A percentile compares a stretch with the other conserved stretches of the same genome.
These are phyloP conservation scores for Sinocyclocheilus rhinocerous DNA, from an alignment of 2,113 vertebrate species.

Conservation along the genomic window DNA sequence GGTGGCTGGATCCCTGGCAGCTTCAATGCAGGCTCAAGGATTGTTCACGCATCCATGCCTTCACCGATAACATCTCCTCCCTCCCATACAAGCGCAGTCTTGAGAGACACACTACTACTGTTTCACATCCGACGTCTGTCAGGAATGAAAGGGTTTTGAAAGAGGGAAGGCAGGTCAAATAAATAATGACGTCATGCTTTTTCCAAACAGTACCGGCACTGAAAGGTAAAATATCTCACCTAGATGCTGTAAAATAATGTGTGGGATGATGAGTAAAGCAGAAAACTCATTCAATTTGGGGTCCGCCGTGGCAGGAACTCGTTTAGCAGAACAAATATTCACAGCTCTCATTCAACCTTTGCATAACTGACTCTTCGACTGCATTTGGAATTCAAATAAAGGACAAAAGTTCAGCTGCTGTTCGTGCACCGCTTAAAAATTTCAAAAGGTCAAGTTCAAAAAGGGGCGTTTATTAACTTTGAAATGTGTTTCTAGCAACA, in stretches of 20 bases:
- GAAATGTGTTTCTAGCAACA: constrained; percentile 2
- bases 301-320: neutral
- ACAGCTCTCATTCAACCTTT: constrained; percentile 7
- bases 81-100: constrained; percentile 24
- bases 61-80: constrained; percentile 21
- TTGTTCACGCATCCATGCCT: constrained; percentile 25
- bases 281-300: neutral
- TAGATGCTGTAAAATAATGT: neutral
- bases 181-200: constrained; percentile 31
- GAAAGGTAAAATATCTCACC: neutral
- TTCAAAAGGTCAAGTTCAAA: constrained; percentile 11
- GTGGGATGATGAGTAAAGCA: neutral
- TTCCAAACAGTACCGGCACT: constrained; percentile 1
- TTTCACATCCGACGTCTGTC: constrained; percentile 47
- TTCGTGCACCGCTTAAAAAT: neutral
- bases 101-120: constrained; percentile 42
- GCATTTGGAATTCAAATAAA: constrained; percentile 33
- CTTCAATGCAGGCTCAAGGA: neutral
- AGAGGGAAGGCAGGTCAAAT: constrained; percentile 20
- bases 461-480: neutral
- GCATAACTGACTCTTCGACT: constrained; percentile 24
- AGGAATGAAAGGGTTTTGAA: constrained; percentile 18
- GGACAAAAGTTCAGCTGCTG: constrained; percentile 1
- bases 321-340: neutral
- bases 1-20: neutral